Base-by-base conservation (phyloP, 2,888 invertebrate genomes). In the Elegia similella region DNA sequence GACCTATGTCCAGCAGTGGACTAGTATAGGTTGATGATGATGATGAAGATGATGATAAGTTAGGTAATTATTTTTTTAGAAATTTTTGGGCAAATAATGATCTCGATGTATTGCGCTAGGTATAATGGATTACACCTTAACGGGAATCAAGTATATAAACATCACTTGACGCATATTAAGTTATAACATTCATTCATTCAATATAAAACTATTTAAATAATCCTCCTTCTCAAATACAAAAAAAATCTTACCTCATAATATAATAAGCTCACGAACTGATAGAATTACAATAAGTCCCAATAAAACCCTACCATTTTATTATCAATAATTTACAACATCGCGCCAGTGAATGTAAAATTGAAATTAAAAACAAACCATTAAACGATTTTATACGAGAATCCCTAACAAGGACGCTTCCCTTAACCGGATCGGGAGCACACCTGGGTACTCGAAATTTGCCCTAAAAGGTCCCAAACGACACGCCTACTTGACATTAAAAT, bases 331-430 rank as follows among this genome's bases (percentile, higher is more conserved):
- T 83, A 87, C 80, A 74, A 79, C 80, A 80, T 78, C 76, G 78
- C 79, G 71, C 74, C 81, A 76, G 66, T 81, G 81, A 86, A 85
- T 84, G 75, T 84, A 83, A 83, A 88, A 90, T 87, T 85, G 83
- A 86, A 87, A 88, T 88, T 88, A 89, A 90, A 90, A 91, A 91
- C 90, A 91, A 90, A 89, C 89, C 89, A 91, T 91, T 90, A 88
- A 88, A 88, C 87, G 82, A 88, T 89, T 88, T 88, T 83, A 85
- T 87, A 84, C 83, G 84, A 84, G 88, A 88, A 82, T 89, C 85
- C 82, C 82, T 90, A 90, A 90, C 91, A 90, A 90, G 89, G 89
- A 86, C 82, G 86, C 86, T 86, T 87, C 88, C 87, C 88, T 90
- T 91, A 89, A 90, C 90, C 87, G 89, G 89, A 88, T 89, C 88